Conservation (phyloP, 2,888 invertebrate genomes). For the Mesochorus sp. region DNA sequence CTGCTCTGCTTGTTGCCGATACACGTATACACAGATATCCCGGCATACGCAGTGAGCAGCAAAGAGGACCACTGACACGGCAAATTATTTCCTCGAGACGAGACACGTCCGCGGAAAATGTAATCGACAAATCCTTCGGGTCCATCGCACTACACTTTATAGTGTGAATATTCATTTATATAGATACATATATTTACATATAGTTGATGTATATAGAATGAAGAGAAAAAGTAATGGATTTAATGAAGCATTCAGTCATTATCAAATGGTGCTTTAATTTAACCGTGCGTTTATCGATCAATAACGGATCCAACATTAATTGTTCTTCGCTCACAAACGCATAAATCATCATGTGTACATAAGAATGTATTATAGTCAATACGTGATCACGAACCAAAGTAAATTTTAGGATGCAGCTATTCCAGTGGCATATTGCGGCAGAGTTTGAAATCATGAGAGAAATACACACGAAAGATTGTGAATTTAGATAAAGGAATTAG, state of each 20-base stretch:
- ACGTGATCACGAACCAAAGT: constrained; percentile 25
- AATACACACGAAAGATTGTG: constrained; percentile 54
- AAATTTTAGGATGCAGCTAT: constrained; percentile 31
- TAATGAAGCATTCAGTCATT: constrained; percentile 38
- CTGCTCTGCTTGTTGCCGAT: constrained; percentile 26
- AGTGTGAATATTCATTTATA: not conserved
- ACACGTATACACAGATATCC: not conserved
- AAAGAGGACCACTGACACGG: constrained; percentile 32
- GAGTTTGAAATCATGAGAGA: constrained; percentile 62
- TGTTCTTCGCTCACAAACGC: not conserved
- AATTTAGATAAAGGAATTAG: constrained; percentile 59
- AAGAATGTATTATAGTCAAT: constrained; percentile 15
- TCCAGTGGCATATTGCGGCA: constrained; percentile 61
- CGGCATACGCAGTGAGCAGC: not conserved
- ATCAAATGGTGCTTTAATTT: constrained; percentile 28
- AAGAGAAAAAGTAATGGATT: not conserved
- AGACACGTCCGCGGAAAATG: constrained; percentile 45
- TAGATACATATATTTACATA: constrained; percentile 3
- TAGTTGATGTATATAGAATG: not conserved
- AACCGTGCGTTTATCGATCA: constrained; percentile 12
- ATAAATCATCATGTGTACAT: not conserved
- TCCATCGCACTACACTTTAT: not conserved
- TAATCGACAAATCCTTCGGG: constrained; percentile 51
- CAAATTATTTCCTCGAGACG: constrained; percentile 53
- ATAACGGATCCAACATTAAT: constrained; percentile 20